Evolutionary conservation across 2,888 invertebrate species (phyloP).

Genomic region (Epinotia ramella): DNA sequence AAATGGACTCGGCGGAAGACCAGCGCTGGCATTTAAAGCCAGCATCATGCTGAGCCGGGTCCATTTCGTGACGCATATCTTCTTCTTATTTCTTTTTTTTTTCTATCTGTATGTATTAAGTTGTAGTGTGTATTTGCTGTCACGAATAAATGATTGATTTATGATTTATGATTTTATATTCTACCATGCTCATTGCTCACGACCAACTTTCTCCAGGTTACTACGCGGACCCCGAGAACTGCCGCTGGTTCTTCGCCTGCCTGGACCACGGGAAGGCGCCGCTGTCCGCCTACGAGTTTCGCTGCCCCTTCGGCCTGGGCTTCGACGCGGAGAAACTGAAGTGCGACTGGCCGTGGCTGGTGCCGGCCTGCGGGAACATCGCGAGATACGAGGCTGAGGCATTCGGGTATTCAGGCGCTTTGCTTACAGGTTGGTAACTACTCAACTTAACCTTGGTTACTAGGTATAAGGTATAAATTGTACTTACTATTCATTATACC

Average conservation of each 20-base stretch:
- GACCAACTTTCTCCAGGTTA: constrained; percentile 82
- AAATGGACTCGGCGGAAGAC: no score
- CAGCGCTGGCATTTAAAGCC: no score
- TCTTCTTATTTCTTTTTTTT: no score
- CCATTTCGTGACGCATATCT: no score
- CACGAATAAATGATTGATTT: no score
- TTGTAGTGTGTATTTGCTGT: no score
- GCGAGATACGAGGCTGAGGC: constrained; percentile 83
- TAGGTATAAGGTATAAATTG: no score
- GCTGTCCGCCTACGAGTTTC: constrained; percentile 91
- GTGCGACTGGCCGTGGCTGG: constrained; percentile 93
- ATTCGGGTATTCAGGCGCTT: constrained; percentile 75
- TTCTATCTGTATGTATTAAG: no score
- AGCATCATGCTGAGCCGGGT: no score
- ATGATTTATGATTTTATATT: no score
- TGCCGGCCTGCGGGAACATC: constrained; percentile 86
- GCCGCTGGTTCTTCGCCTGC: constrained; percentile 94
- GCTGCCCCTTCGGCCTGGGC: constrained; percentile 92
- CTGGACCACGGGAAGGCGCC: constrained; percentile 88
- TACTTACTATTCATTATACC: no score
- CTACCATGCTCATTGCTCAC: background rate
- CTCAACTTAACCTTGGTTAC: no score
- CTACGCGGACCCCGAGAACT: constrained; percentile 92
- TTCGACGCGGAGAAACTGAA: constrained; percentile 89
- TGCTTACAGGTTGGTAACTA: constrained; percentile 67